Percentiles rank a stretch among this genome's conserved stretches.
Evolutionary conservation across 2,888 invertebrate genomes (phyloP).

Genomic region (Lepidochrysops patricia): DNA sequence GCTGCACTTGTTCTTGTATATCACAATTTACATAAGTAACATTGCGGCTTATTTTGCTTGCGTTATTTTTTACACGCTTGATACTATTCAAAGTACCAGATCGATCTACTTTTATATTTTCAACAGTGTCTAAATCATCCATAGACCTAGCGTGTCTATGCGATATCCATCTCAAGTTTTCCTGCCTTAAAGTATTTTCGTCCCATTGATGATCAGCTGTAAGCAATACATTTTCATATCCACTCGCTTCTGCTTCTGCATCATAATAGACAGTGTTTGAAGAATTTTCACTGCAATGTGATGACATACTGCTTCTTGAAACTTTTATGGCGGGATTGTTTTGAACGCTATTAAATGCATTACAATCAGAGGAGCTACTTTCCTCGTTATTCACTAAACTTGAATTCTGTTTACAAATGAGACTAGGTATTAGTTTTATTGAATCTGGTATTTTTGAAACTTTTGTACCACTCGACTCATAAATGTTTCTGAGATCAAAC

Average conservation of each 20-base stretch:
- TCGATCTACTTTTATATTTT: constrained; percentile 34
- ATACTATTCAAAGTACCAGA: constrained; percentile 56
- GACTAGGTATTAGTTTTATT: constrained; percentile 59
- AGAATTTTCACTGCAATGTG: constrained; percentile 64
- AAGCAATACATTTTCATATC: constrained; percentile 62
- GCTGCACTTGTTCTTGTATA: constrained; percentile 64
- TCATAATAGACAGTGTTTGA: constrained; percentile 68
- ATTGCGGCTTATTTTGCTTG: constrained; percentile 76
- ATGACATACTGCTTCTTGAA: constrained; percentile 66
- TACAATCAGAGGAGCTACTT: constrained; percentile 42
- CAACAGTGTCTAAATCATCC: constrained; percentile 81
- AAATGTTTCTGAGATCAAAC: constrained; percentile 82
- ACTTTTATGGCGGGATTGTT: constrained; percentile 43
- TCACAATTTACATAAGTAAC: constrained; percentile 87
- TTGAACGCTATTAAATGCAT: constrained; percentile 32
- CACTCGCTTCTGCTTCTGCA: constrained; percentile 57
- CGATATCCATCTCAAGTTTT: constrained; percentile 84
- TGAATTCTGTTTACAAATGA: constrained; percentile 62
- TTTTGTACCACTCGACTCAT: constrained; percentile 79
- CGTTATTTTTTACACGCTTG: constrained; percentile 51
- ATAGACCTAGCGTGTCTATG: constrained; percentile 87
- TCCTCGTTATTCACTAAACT: constrained; percentile 37
- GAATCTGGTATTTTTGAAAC: constrained; percentile 73
- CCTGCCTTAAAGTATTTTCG: constrained; percentile 87
- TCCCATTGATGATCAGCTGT: constrained; percentile 87